Percentiles rank a stretch among this genome's conserved stretches.
Evolutionary conservation across 2,797 vertebrate genomes (phyloP).

Genomic region (Chromis chromis): DNA sequence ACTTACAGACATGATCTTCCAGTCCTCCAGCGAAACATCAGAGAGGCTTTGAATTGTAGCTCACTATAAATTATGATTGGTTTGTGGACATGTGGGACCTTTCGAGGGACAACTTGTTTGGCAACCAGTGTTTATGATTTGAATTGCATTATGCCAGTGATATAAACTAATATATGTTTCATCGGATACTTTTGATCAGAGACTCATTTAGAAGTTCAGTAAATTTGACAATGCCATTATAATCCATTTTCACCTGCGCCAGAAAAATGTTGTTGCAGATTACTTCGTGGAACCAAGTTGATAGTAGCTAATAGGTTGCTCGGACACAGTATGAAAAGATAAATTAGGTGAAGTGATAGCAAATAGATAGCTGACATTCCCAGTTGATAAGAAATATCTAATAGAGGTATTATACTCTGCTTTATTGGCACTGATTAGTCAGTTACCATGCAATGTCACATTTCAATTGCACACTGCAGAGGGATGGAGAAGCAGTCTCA

Average conservation of each 20-base stretch:
- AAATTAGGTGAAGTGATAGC: neutral
- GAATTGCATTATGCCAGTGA: slow-evolving; percentile 3
- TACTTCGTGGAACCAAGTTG: slow-evolving; percentile 1
- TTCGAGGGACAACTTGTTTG: slow-evolving; percentile 7
- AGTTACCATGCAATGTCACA: neutral
- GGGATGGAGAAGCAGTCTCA: neutral
- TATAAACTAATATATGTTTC: slow-evolving; percentile 15
- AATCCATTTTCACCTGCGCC: neutral
- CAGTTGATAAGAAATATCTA: neutral
- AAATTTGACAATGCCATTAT: slow-evolving; percentile 1
- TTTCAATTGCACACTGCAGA: neutral
- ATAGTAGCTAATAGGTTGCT: neutral
- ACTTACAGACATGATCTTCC: slow-evolving; percentile 34
- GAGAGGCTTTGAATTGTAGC: slow-evolving; percentile 35
- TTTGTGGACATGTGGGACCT: slow-evolving; percentile 22
- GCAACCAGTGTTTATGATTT: slow-evolving; percentile 11
- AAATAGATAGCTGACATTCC: neutral
- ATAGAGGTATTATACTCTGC: neutral
- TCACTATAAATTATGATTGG: slow-evolving; percentile 30
- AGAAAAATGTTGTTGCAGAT: slow-evolving; percentile 5
- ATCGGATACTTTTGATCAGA: slow-evolving; percentile 10
- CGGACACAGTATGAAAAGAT: neutral
- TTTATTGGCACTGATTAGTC: neutral
- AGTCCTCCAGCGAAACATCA: slow-evolving; percentile 36
- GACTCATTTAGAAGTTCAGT: slow-evolving; percentile 14